Conservation (phyloP, 1,140 invertebrate genomes). For the Lordiphosa clarofinis region DNA sequence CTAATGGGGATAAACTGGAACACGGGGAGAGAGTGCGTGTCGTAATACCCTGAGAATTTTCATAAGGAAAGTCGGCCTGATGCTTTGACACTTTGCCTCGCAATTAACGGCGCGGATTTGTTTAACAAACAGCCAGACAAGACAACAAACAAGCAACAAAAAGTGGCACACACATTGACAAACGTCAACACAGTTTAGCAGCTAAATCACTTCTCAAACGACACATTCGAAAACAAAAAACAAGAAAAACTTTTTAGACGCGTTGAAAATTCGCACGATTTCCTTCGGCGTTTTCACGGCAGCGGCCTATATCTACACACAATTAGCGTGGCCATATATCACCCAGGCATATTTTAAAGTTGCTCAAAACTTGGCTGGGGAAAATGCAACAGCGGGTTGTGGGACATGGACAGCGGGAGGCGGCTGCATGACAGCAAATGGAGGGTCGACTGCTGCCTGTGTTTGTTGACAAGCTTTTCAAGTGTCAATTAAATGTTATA, state of each 20-base stretch:
- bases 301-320: slow-evolving; percentile 25
- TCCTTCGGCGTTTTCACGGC: slow-evolving; percentile 21
- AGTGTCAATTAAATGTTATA: slow-evolving; percentile 75
- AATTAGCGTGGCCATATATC: slow-evolving; percentile 66
- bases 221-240: slow-evolving; percentile 34
- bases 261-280: slow-evolving; percentile 68
- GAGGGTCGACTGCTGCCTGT: slow-evolving; percentile 25
- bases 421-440: slow-evolving; percentile 27
- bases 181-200: slow-evolving; percentile 64
- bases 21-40: slow-evolving; percentile 19
- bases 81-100: slow-evolving; percentile 61
- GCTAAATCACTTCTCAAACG: slow-evolving; percentile 57
- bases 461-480: slow-evolving; percentile 69
- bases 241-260: slow-evolving; percentile 64
- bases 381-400: slow-evolving; percentile 2
- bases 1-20: slow-evolving; percentile 61
- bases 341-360: slow-evolving; percentile 40
- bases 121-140: slow-evolving; percentile 69
- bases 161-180: slow-evolving; percentile 30
- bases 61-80: slow-evolving; percentile 27
- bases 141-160: slow-evolving; percentile 33
- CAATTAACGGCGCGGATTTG: slow-evolving; percentile 72
- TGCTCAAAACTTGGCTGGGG: slow-evolving; percentile 1
- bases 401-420: slow-evolving; percentile 15
- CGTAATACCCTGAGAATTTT: slow-evolving; percentile 47